Percentiles rank a stretch among this genome's conserved stretches.
Evolutionary conservation across 64 coral and sea anemone species (phyloP).

Genomic region (Porites lutea): DNA sequence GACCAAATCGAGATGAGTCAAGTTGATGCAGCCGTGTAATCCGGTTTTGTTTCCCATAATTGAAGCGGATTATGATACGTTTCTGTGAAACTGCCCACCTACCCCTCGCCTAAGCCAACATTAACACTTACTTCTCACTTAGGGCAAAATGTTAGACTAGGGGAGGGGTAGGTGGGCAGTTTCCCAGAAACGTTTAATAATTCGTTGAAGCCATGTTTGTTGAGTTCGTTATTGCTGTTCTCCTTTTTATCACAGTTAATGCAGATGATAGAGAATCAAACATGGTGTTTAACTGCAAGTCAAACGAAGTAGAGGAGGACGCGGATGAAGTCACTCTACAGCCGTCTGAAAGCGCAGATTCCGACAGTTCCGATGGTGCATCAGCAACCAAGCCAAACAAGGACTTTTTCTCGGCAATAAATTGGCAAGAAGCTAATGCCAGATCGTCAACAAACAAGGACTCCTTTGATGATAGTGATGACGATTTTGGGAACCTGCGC

Average conservation of each 20-base stretch:
- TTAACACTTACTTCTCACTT: too few species aligned
- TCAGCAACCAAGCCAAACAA: conserved; percentile 7
- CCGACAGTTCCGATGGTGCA: not conserved
- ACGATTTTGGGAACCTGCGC: conserved; percentile 72
- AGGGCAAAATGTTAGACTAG: too few species aligned
- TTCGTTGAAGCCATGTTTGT: not conserved
- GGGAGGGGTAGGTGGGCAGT: too few species aligned
- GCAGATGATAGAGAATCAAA: conserved; percentile 91
- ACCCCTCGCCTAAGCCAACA: too few species aligned
- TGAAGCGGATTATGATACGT: too few species aligned
- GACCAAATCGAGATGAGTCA: too few species aligned
- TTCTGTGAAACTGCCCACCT: too few species aligned
- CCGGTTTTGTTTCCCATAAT: too few species aligned
- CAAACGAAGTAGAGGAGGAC: conserved; percentile 46
- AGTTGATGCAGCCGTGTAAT: too few species aligned
- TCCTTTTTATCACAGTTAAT: conserved; percentile 57
- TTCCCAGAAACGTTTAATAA: not conserved
- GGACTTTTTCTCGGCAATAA: conserved; percentile 56
- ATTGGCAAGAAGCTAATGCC: conserved; percentile 44
- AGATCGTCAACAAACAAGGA: not conserved
- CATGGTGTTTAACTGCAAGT: conserved; percentile 74
- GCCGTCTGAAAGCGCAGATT: not conserved
- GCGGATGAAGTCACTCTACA: not conserved
- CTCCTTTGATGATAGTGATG: conserved; percentile 65
- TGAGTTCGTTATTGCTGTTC: not conserved